These are phyloP conservation scores for Drosophila limbata DNA, from an alignment of 2,888 invertebrate species.

Conservation along the genomic window DNA sequence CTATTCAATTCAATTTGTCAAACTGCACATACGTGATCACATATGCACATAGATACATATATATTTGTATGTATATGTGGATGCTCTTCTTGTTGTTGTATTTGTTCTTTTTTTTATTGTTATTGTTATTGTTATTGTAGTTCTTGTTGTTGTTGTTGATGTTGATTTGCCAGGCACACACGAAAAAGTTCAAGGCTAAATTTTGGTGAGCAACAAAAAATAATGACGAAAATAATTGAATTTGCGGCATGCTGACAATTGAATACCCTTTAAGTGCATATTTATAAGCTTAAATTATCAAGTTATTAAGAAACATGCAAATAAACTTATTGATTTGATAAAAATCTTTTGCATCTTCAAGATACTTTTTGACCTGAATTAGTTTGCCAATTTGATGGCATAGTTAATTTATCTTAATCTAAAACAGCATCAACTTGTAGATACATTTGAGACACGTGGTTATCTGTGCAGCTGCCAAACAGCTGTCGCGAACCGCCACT, in stretches of 20 bases:
- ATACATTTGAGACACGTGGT: conserved; percentile 24
- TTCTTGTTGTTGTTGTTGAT: conserved; percentile 29
- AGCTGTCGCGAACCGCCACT: conserved; percentile 38
- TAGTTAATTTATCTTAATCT: conserved; percentile 10
- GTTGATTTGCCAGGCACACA: conserved; percentile 46
- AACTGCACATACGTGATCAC: conserved; percentile 28
- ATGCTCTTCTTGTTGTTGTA: conserved; percentile 43
- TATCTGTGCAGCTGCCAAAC: conserved; percentile 26
- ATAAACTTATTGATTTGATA: too few species aligned
- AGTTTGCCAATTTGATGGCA: background rate
- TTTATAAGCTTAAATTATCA: background rate
- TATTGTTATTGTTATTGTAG: conserved; percentile 22
- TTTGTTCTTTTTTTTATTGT: conserved; percentile 35
- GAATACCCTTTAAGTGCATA: conserved; percentile 29
- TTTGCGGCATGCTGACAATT: background rate
- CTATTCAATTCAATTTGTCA: conserved; percentile 58
- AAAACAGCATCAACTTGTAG: conserved; percentile 53
- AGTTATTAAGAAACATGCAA: background rate
- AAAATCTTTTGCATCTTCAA: background rate
- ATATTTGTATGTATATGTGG: conserved; percentile 29
- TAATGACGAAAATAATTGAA: conserved; percentile 13
- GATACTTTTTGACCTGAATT: background rate
- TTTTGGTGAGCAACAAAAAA: conserved; percentile 59
- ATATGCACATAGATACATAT: conserved; percentile 1
- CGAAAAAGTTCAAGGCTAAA: conserved; percentile 75